Base-by-base conservation (phyloP, 2,113 vertebrate species). In the Psephotus haematonotus region DNA sequence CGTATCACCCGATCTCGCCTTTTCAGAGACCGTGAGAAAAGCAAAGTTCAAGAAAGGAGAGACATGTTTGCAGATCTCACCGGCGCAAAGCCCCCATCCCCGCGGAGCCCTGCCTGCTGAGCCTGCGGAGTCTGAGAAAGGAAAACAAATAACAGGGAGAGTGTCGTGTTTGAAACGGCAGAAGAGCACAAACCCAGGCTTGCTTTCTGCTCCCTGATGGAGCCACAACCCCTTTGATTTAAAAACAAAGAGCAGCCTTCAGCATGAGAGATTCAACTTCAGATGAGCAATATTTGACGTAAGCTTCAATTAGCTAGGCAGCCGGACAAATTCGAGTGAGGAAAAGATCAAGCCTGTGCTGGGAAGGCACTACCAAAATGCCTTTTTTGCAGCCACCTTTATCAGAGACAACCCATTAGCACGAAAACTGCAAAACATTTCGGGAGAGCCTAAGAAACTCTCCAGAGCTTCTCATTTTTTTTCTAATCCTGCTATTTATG, bases 1-100 rank as follows among this genome's bases (percentile, higher is more conserved):
- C 98, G 71, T 98, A 98, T 98, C 98, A 98, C 98, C 98, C 97
- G 98, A 98, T 98, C 97, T 27, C 13, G 55, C 82, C 96, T 96
- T 98, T 98, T 98, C 98, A 98, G 87, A 96, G 95, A 97, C 98
- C 97, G 98, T 98, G 98, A 98, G 98, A 98, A 98, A 98, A 98
- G 97, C 94, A 94, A 97, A 98, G 97, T 84, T 95, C 63, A 71
- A 84, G 97, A 97, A 97, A 97, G 97, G 95, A 97, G 97, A 97
- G 97, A 71, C 86, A 33, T 95, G 93, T 93, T 97, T 97, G 97
- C 95, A 50, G 84, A 64, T 92, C 94, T 94, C 92, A 52, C 37
- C 8, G 29, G 91, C 60, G 95, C 86, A 92, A 84, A 90, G 92
- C 94, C 79, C 89, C 88, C 25, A 7, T 80, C 97, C 63, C 80